Conservation (phyloP, 2,888 invertebrate genomes). For the Lapara coniferarum region DNA sequence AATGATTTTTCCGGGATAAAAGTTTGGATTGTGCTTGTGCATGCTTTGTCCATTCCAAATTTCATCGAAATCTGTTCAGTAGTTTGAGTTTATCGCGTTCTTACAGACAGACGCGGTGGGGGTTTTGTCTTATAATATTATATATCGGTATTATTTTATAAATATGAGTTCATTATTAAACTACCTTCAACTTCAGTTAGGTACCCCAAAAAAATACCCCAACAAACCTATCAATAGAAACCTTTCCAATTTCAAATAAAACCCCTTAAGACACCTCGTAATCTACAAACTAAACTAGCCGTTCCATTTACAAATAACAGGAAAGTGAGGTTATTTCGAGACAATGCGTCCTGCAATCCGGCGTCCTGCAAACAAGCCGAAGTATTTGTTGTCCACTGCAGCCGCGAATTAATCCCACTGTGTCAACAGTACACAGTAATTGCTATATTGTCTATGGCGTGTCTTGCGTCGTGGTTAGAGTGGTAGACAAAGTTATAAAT, state of each 20-base stretch:
- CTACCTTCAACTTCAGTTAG: no score
- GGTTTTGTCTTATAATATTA: no score
- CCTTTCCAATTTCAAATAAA: neutral
- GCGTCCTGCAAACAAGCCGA: conserved; percentile 22
- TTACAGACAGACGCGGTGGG: no score
- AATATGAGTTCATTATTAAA: no score
- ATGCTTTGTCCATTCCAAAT: no score
- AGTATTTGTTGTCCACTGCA: conserved; percentile 31
- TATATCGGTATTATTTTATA: no score
- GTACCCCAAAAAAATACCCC: no score
- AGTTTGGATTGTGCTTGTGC: no score
- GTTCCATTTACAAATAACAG: neutral
- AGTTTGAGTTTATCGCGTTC: no score
- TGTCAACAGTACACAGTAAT: conserved; percentile 29
- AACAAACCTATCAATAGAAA: neutral
- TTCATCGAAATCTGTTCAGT: no score
- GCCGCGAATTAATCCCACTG: conserved; percentile 30
- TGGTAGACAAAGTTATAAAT: neutral
- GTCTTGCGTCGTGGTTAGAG: conserved; percentile 23
- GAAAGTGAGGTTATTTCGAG: conserved; percentile 17
- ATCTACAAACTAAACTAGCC: neutral
- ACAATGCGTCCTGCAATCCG: conserved; percentile 20
- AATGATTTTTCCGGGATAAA: no score
- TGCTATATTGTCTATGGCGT: conserved; percentile 23
- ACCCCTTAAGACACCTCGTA: neutral